These are phyloP conservation scores for Mythimna impura DNA, from an alignment of 2,888 invertebrate species.

Conservation along the genomic window DNA sequence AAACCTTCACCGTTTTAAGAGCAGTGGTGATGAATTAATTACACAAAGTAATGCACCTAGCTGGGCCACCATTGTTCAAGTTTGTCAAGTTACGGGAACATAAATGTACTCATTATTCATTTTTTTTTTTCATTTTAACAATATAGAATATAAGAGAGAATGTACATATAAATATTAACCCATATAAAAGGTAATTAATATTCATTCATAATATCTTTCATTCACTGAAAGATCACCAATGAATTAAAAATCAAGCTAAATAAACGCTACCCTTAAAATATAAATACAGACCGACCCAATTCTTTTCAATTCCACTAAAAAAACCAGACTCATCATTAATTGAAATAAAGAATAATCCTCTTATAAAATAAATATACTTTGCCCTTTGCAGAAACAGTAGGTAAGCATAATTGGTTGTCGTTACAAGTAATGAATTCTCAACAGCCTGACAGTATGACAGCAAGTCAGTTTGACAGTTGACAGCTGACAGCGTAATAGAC, in stretches of 20 bases:
- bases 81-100: not conserved
- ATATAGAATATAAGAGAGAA: too few relatives aligned
- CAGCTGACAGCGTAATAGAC: conserved; percentile 31
- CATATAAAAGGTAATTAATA: too few relatives aligned
- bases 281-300: not conserved
- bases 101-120: not conserved
- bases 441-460: conserved; percentile 28
- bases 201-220: not conserved
- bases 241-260: not conserved
- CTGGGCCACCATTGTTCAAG: too few relatives aligned
- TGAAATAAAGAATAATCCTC: not conserved
- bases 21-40: too few relatives aligned
- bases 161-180: too few relatives aligned
- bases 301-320: not conserved
- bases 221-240: not conserved
- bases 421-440: conserved; percentile 43
- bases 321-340: not conserved
- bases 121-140: too few relatives aligned
- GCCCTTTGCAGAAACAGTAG: conserved; percentile 6
- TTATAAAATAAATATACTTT: not conserved
- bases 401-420: conserved; percentile 30
- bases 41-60: too few relatives aligned
- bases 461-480: conserved; percentile 35
- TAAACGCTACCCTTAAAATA: not conserved
- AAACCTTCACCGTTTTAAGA: too few relatives aligned